Base-by-base conservation (phyloP, 2,113 vertebrate species). In the Corydoras sp. region DNA sequence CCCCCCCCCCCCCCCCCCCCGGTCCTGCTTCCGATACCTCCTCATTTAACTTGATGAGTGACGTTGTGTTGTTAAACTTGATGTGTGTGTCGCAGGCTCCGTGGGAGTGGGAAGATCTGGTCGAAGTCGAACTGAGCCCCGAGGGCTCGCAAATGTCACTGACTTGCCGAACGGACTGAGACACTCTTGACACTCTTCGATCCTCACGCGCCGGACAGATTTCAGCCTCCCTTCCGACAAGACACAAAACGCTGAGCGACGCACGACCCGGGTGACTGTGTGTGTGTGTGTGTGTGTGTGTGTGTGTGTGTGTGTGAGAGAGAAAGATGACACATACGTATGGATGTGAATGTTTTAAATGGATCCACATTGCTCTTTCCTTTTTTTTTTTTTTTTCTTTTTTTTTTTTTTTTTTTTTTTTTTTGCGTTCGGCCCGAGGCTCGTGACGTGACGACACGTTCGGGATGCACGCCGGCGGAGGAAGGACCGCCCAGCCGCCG, bases 31-130 rank as follows among this genome's bases (percentile, higher is more conserved):
- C 48, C 13, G 9, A 67, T 66, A 67, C 53, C 50, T 74, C 54
- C n/a, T 3, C 12, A 7, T 54, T n/a, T 35, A 6, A 14, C 10
- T 9, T 15, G 14, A 9, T 69, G n/a, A n/a, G n/a, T 4, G 43
- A 15, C 31, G 2, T 56, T 10, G 4, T 62, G 13, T 13, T 15
- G 48, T 62, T 70, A 31, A 70, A 4, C 29, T 3, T 7, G 43
- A 32, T 56, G 54, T 56, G 65, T 72, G 43, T 75, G 3, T 69
- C 69, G 49, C 89, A 98, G 95, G 83, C 91, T 98, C 83, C 93
- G 95, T 18, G 94, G 95, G 84, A 98, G 95, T 0, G 93, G 95
- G 67, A 98, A 98, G 89, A 98, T 98, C 86, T 98, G 95, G 95
- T 98, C 95, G 81, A 98, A 98, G 83, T 98, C 95, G 29, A 98